Percentiles rank a stretch among this genome's conserved stretches.
phyloP scores from a whole-genome alignment of 2,113 vertebrate genomes.

The Thryonomys swinderianus region DNA sequence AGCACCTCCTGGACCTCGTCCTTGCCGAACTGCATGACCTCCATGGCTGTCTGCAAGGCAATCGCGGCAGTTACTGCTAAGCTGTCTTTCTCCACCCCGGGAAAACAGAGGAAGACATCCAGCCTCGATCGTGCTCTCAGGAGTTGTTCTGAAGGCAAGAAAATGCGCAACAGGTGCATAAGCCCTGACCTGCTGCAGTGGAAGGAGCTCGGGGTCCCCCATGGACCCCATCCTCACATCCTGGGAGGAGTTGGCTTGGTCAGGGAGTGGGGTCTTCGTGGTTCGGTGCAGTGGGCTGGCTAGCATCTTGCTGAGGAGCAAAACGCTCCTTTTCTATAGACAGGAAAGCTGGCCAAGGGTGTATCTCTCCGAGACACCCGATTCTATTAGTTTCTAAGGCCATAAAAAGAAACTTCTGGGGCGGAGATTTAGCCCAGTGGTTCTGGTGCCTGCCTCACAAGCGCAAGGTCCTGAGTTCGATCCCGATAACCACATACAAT shows the following conservation, averaged over 20 bases:
- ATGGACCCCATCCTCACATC: no score
- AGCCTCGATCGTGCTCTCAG: background rate
- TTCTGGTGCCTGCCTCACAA: no score
- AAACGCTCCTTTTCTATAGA: no score
- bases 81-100: background rate
- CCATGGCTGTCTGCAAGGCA: constrained; percentile 92
- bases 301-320: no score
- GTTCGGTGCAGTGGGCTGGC: no score
- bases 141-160: background rate
- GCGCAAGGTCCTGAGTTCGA: no score
- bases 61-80: background rate
- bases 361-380: background rate
- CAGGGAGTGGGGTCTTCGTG: no score
- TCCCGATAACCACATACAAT: no score
- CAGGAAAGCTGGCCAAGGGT: background rate
- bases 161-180: background rate
- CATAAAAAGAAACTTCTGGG: background rate
- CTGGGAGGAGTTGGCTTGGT: no score
- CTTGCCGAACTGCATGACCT: constrained; percentile 95
- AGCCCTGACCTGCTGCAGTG: background rate
- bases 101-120: background rate
- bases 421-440: no score
- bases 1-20: constrained; percentile 93
- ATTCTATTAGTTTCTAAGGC: background rate
- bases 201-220: background rate